Evolutionary conservation across 2,797 vertebrate genomes (phyloP).

Genomic region (Paratrypauchen microcephalus): DNA sequence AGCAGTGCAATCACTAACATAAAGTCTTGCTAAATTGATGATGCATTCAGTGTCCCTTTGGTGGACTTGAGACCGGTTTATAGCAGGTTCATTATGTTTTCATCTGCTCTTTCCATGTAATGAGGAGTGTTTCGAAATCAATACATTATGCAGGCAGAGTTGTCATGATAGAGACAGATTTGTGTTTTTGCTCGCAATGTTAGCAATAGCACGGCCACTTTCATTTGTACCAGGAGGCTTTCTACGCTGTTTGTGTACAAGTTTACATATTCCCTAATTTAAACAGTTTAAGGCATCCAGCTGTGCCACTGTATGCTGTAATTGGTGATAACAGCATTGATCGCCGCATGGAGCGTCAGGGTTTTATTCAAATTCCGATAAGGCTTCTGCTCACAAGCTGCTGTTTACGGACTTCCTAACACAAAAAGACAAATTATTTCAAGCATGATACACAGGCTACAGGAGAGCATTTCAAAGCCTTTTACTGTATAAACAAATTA

Average conservation of each 20-base stretch:
- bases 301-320: slow-evolving; percentile 17
- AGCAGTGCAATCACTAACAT: background rate
- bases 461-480: slow-evolving; percentile 1
- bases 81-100: slow-evolving; percentile 20
- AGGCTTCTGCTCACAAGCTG: slow-evolving; percentile 2
- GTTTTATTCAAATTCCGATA: slow-evolving; percentile 9
- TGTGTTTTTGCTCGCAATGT: slow-evolving; percentile 9
- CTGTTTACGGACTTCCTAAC: slow-evolving; percentile 4
- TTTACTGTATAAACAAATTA: slow-evolving; percentile 4
- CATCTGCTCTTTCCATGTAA: slow-evolving; percentile 1
- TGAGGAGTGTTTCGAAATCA: slow-evolving; percentile 12
- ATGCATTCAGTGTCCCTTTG: background rate
- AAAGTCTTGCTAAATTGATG: background rate
- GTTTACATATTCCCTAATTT: slow-evolving; percentile 13
- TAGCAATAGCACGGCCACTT: background rate
- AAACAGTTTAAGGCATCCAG: slow-evolving; percentile 19
- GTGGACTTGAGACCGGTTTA: slow-evolving; percentile 2
- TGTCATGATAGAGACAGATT: slow-evolving; percentile 8
- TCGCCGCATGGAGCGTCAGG: slow-evolving; percentile 14
- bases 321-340: slow-evolving; percentile 17
- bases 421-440: background rate
- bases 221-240: background rate
- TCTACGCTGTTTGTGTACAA: background rate
- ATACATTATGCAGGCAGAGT: slow-evolving; percentile 5
- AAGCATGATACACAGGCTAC: background rate